Evolutionary conservation across 2,888 invertebrate genomes (phyloP).

Genomic region (Machimus rusticus): DNA sequence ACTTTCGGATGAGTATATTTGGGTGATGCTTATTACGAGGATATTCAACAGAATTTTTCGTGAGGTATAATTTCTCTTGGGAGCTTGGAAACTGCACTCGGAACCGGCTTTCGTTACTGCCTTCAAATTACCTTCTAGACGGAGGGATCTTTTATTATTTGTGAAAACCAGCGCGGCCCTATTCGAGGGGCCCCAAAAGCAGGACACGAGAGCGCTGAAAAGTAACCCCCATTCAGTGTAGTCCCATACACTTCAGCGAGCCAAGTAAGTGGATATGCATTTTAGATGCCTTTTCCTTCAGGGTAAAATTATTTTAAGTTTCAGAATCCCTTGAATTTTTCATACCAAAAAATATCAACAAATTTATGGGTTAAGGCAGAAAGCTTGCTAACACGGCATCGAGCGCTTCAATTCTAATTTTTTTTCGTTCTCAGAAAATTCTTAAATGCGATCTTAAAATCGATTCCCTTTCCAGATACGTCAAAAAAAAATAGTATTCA

Average conservation of each 20-base stretch:
- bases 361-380: not conserved
- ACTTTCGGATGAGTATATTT: not conserved
- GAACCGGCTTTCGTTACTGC: not conserved
- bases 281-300: slow-evolving; percentile 32
- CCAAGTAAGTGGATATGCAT: slow-evolving; percentile 22
- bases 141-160: slow-evolving; percentile 10
- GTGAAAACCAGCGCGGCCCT: not conserved
- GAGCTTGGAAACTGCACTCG: not conserved
- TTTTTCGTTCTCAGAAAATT: not conserved
- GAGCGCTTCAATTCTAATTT: not conserved
- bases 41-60: not conserved
- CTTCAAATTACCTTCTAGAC: not conserved
- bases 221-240: not conserved
- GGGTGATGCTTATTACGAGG: not conserved
- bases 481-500: not conserved
- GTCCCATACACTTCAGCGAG: not conserved
- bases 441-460: not conserved
- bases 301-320: slow-evolving; percentile 36
- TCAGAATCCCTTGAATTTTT: slow-evolving; percentile 22
- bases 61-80: not conserved
- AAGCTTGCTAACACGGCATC: not conserved
- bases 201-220: not conserved
- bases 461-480: not conserved
- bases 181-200: not conserved
- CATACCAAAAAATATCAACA: slow-evolving; percentile 2